phyloP scores from a whole-genome alignment of 2,113 vertebrate species.

The Podocnemis expansa region DNA sequence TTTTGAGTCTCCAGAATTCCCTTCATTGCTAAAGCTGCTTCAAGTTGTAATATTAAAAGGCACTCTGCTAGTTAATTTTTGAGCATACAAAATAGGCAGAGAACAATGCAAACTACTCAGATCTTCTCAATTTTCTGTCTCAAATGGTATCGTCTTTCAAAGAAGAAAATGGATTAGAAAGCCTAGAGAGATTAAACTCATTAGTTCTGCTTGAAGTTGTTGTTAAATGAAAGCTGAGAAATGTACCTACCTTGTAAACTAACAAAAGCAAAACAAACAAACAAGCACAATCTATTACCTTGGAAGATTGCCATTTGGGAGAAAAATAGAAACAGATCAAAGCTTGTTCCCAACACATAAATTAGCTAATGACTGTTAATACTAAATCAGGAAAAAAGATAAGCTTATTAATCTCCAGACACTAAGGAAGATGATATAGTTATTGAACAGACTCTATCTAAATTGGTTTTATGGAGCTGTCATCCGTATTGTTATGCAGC shows the following conservation, averaged over 20 bases:
- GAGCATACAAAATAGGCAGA: accelerated
- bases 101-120: not conserved
- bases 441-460: not conserved
- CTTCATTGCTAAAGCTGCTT: not conserved
- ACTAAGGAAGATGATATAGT: constrained; percentile 5
- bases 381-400: not conserved
- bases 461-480: not conserved
- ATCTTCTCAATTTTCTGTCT: not conserved
- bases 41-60: not conserved
- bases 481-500: not conserved
- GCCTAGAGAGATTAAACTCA: not conserved
- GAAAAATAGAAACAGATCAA: not conserved
- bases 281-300: not conserved
- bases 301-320: not conserved
- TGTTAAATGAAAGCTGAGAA: constrained; percentile 19
- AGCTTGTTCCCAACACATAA: not conserved
- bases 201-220: constrained; percentile 3
- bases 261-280: not conserved
- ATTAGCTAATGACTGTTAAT: constrained; percentile 5
- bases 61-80: not conserved
- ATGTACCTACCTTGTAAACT: not conserved
- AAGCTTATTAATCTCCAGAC: constrained; percentile 3
- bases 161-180: not conserved
- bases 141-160: not conserved
- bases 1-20: accelerated